phyloP scores from a whole-genome alignment of 1,140 invertebrate species.

The Zaprionus ornatus region DNA sequence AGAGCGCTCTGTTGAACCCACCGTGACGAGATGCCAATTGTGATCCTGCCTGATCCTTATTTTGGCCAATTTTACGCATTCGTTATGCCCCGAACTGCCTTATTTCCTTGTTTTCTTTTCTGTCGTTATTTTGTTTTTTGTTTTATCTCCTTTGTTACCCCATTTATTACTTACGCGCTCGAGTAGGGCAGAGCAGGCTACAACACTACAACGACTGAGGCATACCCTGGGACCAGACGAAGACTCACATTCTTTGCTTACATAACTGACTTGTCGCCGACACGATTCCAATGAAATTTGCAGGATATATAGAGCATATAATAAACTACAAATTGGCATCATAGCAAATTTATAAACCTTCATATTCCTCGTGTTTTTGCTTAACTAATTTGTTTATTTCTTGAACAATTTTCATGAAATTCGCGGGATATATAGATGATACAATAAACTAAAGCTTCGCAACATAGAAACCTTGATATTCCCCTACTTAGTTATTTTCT shows the following conservation, averaged over 20 bases:
- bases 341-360: background rate
- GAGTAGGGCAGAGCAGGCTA: background rate
- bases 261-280: background rate
- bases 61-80: conserved; percentile 33
- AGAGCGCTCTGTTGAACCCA: background rate
- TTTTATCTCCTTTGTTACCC: conserved; percentile 7
- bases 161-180: conserved; percentile 8
- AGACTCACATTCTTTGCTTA: background rate
- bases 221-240: background rate
- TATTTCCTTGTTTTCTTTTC: conserved; percentile 12
- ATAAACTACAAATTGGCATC: background rate
- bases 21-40: conserved; percentile 31
- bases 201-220: background rate
- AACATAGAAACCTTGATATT: background rate
- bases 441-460: background rate
- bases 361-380: background rate
- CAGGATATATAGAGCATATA: background rate
- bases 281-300: background rate
- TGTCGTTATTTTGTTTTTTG: background rate
- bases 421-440: background rate
- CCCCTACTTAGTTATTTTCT: background rate
- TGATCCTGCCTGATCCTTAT: conserved; percentile 37
- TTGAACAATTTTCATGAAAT: background rate
- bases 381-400: background rate
- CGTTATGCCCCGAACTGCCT: conserved; percentile 10